Evolutionary conservation across 2,113 vertebrate genomes (phyloP), one percentile per base, ranked within the genome.

Genomic region (Sisor rabdophorus): DNA sequence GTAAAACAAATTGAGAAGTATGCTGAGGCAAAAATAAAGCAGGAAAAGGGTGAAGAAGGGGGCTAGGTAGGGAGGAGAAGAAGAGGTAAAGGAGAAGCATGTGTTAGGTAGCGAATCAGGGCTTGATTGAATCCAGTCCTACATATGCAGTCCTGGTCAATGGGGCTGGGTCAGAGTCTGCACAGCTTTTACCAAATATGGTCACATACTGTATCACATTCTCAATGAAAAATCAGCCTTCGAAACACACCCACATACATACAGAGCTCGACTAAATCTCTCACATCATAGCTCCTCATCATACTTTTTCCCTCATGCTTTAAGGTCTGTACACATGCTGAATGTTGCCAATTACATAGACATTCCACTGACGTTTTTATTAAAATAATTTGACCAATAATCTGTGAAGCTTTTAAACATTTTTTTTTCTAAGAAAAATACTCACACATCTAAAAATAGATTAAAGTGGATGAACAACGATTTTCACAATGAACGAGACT

Each of bases 131-230:
- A 87, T 88, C 87, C 86, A 88, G 84, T 79, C 75, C 65, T 56
- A 68, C 63, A 63, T 75, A 80, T 36, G 28, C 75, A 69, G 76
- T 68, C 83, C 32, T 77, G 80, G 87, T 88, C 87, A 88, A 85
- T 84, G 85, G 87, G 65, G 83, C 83, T 87, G 83, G 85, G 84
- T 88, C 86, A 84, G 82, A 87, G 84, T 79, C 84, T 83, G 80
- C 79, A 81, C 78, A 85, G 84, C 86, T 90, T 82, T 93, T 91
- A 92, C 92, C 92, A 93, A 93, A 93, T 88, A 90, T 92, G 91
- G 91, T 92, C 90, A 91, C 86, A 70, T 84, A 80, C 60, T 70
- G 75, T 76, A 87, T 81, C 84, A 77, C 50, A 72, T 85, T 67
- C 86, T 88, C 80, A 82, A 84, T 87, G 83, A 88, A 83, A 81